Conservation (phyloP, 2,797 vertebrate genomes). For the Crax fasciolata region DNA sequence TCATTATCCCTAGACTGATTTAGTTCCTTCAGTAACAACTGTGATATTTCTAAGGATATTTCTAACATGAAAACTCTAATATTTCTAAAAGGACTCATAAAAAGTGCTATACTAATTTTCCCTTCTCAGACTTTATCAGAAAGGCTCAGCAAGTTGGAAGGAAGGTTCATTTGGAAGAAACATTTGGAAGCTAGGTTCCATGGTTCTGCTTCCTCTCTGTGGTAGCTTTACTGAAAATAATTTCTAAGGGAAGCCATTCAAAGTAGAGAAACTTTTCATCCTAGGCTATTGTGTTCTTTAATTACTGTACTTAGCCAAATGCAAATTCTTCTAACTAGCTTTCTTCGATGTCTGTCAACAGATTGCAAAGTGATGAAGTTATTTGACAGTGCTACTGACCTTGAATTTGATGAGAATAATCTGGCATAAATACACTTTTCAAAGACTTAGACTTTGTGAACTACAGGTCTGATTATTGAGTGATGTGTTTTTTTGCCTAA, state of each 20-base stretch:
- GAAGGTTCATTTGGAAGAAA: constrained; percentile 81
- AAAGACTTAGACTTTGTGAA: constrained; percentile 80
- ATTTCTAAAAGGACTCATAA: background rate
- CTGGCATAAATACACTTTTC: constrained; percentile 82
- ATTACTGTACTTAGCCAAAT: background rate
- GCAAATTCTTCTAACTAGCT: background rate
- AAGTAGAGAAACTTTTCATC: constrained; percentile 75
- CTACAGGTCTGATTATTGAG: constrained; percentile 73
- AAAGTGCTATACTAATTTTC: background rate
- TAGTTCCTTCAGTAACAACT: background rate
- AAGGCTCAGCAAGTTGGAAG: constrained; percentile 77
- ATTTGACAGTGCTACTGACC: constrained; percentile 86
- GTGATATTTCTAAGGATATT: background rate
- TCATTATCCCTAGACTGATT: background rate
- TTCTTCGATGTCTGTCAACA: constrained; percentile 43
- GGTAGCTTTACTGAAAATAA: constrained; percentile 85
- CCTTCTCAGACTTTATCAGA: constrained; percentile 83
- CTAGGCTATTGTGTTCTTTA: background rate
- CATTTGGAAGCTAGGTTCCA: constrained; percentile 86
- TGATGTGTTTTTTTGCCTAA: background rate
- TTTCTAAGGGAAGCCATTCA: constrained; percentile 86
- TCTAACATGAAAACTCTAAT: background rate
- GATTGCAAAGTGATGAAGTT: constrained; percentile 87
- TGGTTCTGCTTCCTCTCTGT: constrained; percentile 86
- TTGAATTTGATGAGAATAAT: constrained; percentile 80